Evolutionary conservation across 2,797 vertebrate genomes (phyloP).

Genomic region (Silurus aristotelis): DNA sequence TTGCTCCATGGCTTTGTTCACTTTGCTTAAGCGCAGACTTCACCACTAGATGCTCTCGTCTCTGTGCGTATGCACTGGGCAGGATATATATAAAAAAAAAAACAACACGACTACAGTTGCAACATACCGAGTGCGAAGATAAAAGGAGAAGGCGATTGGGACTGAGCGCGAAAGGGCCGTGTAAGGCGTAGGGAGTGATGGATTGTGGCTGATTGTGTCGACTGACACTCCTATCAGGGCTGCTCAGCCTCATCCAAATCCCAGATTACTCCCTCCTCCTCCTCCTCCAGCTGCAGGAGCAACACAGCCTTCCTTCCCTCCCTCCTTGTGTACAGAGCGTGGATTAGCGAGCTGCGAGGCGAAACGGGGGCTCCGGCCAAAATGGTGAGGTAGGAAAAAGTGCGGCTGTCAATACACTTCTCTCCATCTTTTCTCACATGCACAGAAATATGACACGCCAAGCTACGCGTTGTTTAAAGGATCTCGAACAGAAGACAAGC

Average conservation of each 20-base stretch:
- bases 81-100: conserved; percentile 18
- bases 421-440: conserved; percentile 13
- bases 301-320: conserved; percentile 38
- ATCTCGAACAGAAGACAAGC: conserved; percentile 12
- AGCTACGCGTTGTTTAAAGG: background rate
- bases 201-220: conserved; percentile 59
- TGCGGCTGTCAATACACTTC: conserved; percentile 14
- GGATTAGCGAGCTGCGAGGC: conserved; percentile 70
- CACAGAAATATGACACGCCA: background rate
- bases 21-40: background rate
- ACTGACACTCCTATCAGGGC: conserved; percentile 68
- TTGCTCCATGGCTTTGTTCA: background rate
- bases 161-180: background rate
- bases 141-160: conserved; percentile 41
- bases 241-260: conserved; percentile 71
- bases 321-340: conserved; percentile 67
- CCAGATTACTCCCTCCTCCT: conserved; percentile 65
- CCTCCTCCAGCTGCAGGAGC: conserved; percentile 12
- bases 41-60: background rate
- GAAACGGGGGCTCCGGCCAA: conserved; percentile 68
- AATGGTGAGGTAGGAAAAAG: conserved; percentile 82
- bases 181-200: background rate
- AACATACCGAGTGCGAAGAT: conserved; percentile 40
- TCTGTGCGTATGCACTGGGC: conserved; percentile 13
- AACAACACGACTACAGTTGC: conserved; percentile 7